Base-by-base conservation (phyloP, 37 sponge, comb jelly and placozoan species). In the Ianthella basta region DNA sequence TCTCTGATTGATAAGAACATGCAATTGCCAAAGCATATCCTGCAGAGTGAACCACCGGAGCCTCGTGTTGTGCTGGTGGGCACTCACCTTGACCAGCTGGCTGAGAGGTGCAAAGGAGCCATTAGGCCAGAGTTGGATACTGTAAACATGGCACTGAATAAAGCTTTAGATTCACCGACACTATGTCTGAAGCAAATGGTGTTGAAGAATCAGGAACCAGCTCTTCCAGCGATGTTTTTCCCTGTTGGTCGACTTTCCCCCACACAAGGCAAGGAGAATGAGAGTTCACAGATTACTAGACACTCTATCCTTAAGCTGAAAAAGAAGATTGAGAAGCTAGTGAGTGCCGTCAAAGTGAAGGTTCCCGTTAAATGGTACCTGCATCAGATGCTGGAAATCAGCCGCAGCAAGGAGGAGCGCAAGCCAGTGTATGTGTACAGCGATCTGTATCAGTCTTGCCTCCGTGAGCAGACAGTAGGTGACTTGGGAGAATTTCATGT, bases 321-420 rank as follows among this genome's bases (percentile, higher is more conserved):
- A 64, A 64, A 64, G 27, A 8, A 64, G 12, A 64, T 64, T 24
- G 66, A 64, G 27, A 30, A 16, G 8, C 13, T 64, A 29, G 66
- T 30, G 27, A 20, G 6, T 10, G 23, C 29, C 20, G 27, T 64
- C 29, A 64, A 64, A 16, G 23, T 64, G 8, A 16, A 10, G 23
- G 27, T 64, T 30, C 66, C 66, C 27, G 66, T 64, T 10, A 24
- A 24, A 30, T 64, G 66, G 66, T 64, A 64, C 66, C 66, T 64
- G 23, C 66, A 64, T 24, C 66, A 64, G 27, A 29, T 64, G 23
- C 14, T 64, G 8, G 8, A 29, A 16, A n/a, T n/a, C n/a, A n/a
- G n/a, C n/a, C n/a, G n/a, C n/a, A 64, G 29, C 20, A 64, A 64
- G 66, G 66, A 64, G 27, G 66, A 64, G 23, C 8, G 27, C 23